Base-by-base conservation (phyloP, 2,797 vertebrate genomes). In the Dipus sagitta region DNA sequence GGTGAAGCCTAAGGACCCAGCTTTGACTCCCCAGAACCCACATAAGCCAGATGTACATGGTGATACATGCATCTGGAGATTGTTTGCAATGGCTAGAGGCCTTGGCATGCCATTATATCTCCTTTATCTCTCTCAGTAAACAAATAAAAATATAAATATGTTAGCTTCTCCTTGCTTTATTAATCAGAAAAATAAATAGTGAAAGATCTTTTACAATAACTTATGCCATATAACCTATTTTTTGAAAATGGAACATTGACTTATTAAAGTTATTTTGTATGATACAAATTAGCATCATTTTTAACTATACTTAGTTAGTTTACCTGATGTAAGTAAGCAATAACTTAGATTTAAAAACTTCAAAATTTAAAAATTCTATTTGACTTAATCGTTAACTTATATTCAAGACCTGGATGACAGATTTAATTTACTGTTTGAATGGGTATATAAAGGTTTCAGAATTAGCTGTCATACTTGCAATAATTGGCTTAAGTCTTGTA, bases 81-180 rank as follows among this genome's bases (percentile, higher is more conserved):
- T 9, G 47, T 47, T 47, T 47, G 47, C 47, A 9, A 11, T 47
- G 47, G 47, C 47, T 47, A 47, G 47, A 47, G 11, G 47, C 47
- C 47, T 2, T 9, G 9, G 47, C 47, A 47, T 11, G 11, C 5
- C 47, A 47, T 47, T 47, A 47, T 47, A 47, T 47, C 11, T 47
- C 47, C 38, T 38, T 47, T 47, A 5, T 47, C 47, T 47, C 47
- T 47, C 7, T 47, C 47, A 9, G 7, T 47, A 47, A 47, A 47
- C 9, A 47, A 47, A 47, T 47, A 47, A 9, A 47, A 47, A 47
- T 47, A 47, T 47, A 47, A 47, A 47, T 47, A 47, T 47, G 5
- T 85, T 38, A 28, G 10, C 21, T 92, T 96, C 52, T 23, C n/a
- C 8, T 93, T 95, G 21, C 92, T 28, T 88, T 80, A 89, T 17